Conservation (phyloP, 2,113 vertebrate species). For the Varanus salvator region DNA sequence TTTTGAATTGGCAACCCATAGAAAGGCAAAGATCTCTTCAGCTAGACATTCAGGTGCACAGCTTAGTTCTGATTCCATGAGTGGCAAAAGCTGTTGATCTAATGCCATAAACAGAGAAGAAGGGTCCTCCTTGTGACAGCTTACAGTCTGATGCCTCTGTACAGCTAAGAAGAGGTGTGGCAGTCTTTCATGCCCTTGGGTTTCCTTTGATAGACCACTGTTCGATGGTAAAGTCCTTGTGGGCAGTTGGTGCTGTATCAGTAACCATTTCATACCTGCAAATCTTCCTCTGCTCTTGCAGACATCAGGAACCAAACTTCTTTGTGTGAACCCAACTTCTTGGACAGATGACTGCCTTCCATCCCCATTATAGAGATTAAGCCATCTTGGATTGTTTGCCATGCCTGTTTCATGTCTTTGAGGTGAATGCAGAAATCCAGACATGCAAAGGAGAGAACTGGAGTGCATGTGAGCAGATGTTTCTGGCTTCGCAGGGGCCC, state of each 20-base stretch:
- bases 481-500: constrained; percentile 41
- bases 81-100: no score
- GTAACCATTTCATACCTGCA: background rate
- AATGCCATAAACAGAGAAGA: no score
- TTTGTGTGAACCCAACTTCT: background rate
- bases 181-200: no score
- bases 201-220: no score
- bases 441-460: constrained; percentile 39
- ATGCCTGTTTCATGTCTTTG: background rate
- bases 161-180: no score
- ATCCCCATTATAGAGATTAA: background rate
- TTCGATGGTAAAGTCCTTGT: no score
- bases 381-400: background rate
- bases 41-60: no score
- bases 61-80: no score
- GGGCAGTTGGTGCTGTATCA: background rate
- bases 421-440: background rate
- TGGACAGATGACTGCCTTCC: background rate
- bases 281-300: background rate
- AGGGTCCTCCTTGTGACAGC: no score
- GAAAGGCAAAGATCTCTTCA: no score
- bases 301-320: background rate
- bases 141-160: no score
- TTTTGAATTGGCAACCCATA: no score
- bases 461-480: background rate